Evolutionary conservation across 2,113 vertebrate genomes (phyloP).

Genomic region (Siniperca chuatsi): DNA sequence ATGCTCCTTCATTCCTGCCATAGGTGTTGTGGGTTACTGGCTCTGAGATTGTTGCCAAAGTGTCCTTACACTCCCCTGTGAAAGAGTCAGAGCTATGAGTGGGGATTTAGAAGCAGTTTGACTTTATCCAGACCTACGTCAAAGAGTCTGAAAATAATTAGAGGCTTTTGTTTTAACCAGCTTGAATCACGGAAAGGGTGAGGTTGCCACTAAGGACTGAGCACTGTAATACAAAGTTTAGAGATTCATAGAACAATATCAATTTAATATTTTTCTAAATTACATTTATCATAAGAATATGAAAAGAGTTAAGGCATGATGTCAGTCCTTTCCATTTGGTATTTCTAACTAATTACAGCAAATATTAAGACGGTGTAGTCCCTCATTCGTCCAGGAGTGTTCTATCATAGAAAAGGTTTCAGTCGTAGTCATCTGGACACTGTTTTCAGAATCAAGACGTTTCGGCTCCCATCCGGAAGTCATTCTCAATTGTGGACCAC

Average conservation of each 20-base stretch:
- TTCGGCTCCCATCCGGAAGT: no score
- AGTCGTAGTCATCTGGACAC: no score
- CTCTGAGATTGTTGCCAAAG: slow-evolving; percentile 93
- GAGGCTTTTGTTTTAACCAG: slow-evolving; percentile 50
- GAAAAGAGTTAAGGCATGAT: not conserved
- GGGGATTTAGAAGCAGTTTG: slow-evolving; percentile 30
- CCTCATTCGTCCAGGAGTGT: no score
- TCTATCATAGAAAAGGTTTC: no score
- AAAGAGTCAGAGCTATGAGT: slow-evolving; percentile 40
- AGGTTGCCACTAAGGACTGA: slow-evolving; percentile 7
- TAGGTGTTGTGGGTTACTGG: slow-evolving; percentile 95
- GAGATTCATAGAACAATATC: not conserved
- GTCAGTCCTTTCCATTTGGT: not conserved
- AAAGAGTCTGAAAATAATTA: slow-evolving; percentile 63
- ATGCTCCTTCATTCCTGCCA: slow-evolving; percentile 93
- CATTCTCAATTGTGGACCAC: no score
- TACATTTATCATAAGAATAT: not conserved
- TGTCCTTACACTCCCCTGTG: slow-evolving; percentile 95
- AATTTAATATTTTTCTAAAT: not conserved
- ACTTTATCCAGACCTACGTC: slow-evolving; percentile 40
- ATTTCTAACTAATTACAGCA: not conserved
- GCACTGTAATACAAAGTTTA: not conserved
- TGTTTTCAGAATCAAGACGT: no score
- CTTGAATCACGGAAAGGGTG: slow-evolving; percentile 34
- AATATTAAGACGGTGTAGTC: not conserved